Evolutionary conservation across 2,888 invertebrate genomes (phyloP).

Genomic region (Craniophora ligustri): DNA sequence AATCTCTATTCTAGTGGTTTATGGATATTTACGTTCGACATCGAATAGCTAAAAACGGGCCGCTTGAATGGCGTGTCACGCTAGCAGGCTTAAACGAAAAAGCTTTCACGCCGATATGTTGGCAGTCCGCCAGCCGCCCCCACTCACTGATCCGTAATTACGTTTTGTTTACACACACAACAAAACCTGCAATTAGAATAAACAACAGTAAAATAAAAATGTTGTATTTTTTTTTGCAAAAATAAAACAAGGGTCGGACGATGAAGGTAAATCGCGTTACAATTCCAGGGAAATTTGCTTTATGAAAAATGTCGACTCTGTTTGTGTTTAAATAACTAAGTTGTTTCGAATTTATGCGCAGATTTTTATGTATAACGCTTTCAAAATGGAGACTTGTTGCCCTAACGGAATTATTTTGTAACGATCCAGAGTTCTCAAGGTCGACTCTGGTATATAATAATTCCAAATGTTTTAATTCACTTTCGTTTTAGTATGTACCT

Average conservation of each 20-base stretch:
- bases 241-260: slow-evolving; percentile 43
- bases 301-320: slow-evolving; percentile 35
- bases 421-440: no score
- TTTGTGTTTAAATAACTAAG: slow-evolving; percentile 33
- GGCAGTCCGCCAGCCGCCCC: slow-evolving; percentile 35
- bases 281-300: slow-evolving; percentile 39
- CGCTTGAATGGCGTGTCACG: slow-evolving; percentile 12
- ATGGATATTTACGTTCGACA: slow-evolving; percentile 17
- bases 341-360: slow-evolving; percentile 27
- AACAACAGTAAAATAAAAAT: slow-evolving; percentile 57
- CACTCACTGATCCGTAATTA: slow-evolving; percentile 55
- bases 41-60: slow-evolving; percentile 21
- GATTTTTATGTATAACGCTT: slow-evolving; percentile 30
- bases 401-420: background rate
- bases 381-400: slow-evolving; percentile 14
- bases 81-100: slow-evolving; percentile 25
- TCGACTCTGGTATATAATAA: no score
- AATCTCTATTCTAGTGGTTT: slow-evolving; percentile 10
- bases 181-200: slow-evolving; percentile 60
- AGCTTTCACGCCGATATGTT: slow-evolving; percentile 41
- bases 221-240: slow-evolving; percentile 45
- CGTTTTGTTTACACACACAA: slow-evolving; percentile 58
- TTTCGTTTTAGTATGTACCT: no score
- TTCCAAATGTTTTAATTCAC: no score
- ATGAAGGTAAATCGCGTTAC: slow-evolving; percentile 41